These are phyloP conservation scores for Salvelinus sp. DNA, from an alignment of 2,113 vertebrate species.

Conservation along the genomic window DNA sequence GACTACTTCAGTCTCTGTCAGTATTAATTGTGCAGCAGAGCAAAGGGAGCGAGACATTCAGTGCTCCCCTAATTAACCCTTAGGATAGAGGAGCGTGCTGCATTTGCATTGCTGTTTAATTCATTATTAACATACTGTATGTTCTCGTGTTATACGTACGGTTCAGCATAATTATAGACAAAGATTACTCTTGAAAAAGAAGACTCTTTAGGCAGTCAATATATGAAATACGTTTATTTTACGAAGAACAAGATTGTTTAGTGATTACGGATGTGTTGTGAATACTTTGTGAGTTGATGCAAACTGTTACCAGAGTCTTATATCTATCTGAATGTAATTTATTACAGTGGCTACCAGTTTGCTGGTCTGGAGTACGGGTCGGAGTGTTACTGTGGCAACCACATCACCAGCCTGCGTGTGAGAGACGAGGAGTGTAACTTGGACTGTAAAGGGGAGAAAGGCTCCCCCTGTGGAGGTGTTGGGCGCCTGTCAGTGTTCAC, in stretches of 20 bases:
- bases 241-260: too few species aligned
- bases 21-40: constrained; percentile 32
- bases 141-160: too few species aligned
- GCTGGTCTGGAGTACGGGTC: constrained; percentile 81
- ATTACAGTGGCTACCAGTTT: constrained; percentile 77
- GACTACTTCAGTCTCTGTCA: neutral
- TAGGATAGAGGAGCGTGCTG: constrained; percentile 26
- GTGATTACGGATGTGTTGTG: too few species aligned
- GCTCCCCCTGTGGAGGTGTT: constrained; percentile 77
- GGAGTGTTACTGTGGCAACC: constrained; percentile 86
- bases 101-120: too few species aligned
- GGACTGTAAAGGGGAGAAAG: constrained; percentile 82
- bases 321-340: too few species aligned
- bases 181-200: too few species aligned
- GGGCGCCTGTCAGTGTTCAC: constrained; percentile 80
- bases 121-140: too few species aligned
- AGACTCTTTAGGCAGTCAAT: too few species aligned
- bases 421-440: constrained; percentile 78
- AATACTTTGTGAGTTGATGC: too few species aligned
- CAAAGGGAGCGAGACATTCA: constrained; percentile 9
- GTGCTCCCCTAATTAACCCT: constrained; percentile 37
- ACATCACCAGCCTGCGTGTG: constrained; percentile 46
- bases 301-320: too few species aligned
- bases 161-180: too few species aligned
- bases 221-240: too few species aligned